phyloP scores from a whole-genome alignment of 2,888 invertebrate genomes.

The Coremacera marginata region DNA sequence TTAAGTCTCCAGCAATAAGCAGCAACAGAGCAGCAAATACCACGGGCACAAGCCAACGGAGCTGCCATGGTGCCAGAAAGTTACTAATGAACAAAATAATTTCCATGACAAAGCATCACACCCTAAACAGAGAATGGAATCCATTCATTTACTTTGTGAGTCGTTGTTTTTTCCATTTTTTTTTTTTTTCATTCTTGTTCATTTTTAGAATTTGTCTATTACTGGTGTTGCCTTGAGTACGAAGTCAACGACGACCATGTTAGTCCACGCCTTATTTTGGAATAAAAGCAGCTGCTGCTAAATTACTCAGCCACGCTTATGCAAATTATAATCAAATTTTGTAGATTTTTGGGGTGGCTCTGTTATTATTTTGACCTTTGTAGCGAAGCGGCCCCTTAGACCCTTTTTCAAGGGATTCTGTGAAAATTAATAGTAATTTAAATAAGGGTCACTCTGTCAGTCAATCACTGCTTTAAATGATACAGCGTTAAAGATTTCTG shows the following conservation, averaged over 20 bases:
- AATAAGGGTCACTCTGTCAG: too few relatives aligned
- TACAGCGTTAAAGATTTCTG: too few relatives aligned
- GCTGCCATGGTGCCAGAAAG: conserved; percentile 48
- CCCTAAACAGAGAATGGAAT: background rate
- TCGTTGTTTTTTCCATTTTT: background rate
- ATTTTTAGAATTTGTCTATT: too few relatives aligned
- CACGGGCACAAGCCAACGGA: background rate
- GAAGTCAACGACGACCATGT: background rate
- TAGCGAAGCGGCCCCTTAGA: background rate
- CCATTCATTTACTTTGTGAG: background rate
- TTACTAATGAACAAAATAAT: conserved; percentile 66
- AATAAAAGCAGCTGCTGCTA: conserved; percentile 1
- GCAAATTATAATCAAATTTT: conserved; percentile 26
- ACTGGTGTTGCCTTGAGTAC: background rate
- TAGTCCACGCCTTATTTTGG: background rate
- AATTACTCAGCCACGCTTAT: conserved; percentile 22
- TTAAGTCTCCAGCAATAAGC: background rate
- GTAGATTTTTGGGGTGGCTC: background rate
- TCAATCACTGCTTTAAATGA: too few relatives aligned
- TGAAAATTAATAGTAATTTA: too few relatives aligned
- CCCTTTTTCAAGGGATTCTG: too few relatives aligned
- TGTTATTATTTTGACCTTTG: background rate
- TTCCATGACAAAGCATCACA: conserved; percentile 59
- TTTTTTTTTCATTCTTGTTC: background rate
- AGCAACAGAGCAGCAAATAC: background rate